Evolutionary conservation across 2,797 vertebrate species (phyloP), one percentile per base, ranked within the genome.

Genomic region (Brachyrhaphis roseni): DNA sequence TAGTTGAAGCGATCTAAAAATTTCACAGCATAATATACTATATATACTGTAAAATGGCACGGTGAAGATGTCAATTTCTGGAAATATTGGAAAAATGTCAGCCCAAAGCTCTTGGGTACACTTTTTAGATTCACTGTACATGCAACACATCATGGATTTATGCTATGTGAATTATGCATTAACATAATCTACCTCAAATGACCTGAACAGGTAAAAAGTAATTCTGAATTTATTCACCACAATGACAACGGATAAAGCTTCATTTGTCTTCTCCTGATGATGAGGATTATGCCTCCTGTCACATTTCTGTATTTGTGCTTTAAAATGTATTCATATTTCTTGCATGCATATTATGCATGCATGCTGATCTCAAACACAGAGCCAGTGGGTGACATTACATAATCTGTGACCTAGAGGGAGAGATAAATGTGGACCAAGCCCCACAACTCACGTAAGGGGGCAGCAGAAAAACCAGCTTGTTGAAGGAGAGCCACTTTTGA

Each of bases 371-470:
- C 49, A 34, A 49, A 74, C 80, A 72, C 26, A 57, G 79, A 81
- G 78, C 78, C 77, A 73, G 72, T 46, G 31, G 77, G 87, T 75
- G 81, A 59, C 83, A 73, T 93, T 91, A 90, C 88, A 87, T 92
- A 91, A 93, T 78, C 20, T 47, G 81, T 84, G 76, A 64, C 82
- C 86, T 84, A 70, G 77, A 71, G 80, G 84, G 88, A 82, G 77
- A 26, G 87, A 88, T 90, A 93, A 90, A 91, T 90, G 85, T 77
- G 91, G 86, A 90, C 80, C 81, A 23, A 80, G 80, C 87, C 82
- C 41, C 78, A 15, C 26, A 78, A 85, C 82, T 89, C 57, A 62
- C 49, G 76, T 80, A 76, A 23, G 51, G 47, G 34, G 74, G 79
- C 77, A 68, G 77, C 79, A 84, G 84, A 86, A 91, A 93, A 87